Evolutionary conservation across 2,797 vertebrate genomes (phyloP).

Genomic region (Pitangus sulphuratus): DNA sequence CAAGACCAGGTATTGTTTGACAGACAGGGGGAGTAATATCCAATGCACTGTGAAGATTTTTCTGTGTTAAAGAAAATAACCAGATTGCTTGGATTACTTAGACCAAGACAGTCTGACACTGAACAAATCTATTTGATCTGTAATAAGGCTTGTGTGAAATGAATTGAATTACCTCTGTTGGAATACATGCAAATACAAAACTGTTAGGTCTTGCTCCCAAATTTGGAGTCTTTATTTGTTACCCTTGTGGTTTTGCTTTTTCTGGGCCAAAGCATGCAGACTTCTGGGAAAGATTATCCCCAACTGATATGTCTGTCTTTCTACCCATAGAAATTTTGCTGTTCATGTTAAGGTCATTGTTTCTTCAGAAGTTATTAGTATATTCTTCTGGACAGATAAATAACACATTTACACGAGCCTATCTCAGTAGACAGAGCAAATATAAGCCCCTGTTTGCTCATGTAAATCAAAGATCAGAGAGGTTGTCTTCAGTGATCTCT

Average conservation of each 20-base stretch:
- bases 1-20: conserved; percentile 93
- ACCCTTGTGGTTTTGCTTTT: neutral
- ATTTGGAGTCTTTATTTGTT: neutral
- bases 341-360: neutral
- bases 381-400: neutral
- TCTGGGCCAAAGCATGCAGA: neutral
- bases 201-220: neutral
- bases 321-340: neutral
- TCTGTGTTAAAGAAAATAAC: neutral
- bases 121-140: neutral
- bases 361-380: neutral
- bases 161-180: neutral
- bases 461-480: neutral
- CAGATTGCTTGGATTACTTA: neutral
- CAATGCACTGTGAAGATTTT: neutral
- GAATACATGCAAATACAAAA: neutral
- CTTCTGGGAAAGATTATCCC: neutral
- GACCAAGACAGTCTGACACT: neutral
- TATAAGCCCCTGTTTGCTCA: neutral
- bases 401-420: neutral
- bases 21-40: neutral
- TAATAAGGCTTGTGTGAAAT: neutral
- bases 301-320: neutral
- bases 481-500: neutral
- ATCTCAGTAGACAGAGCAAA: neutral